These are phyloP conservation scores for Condylura cristata DNA, from an alignment of 2,113 vertebrate species.

Conservation along the genomic window DNA sequence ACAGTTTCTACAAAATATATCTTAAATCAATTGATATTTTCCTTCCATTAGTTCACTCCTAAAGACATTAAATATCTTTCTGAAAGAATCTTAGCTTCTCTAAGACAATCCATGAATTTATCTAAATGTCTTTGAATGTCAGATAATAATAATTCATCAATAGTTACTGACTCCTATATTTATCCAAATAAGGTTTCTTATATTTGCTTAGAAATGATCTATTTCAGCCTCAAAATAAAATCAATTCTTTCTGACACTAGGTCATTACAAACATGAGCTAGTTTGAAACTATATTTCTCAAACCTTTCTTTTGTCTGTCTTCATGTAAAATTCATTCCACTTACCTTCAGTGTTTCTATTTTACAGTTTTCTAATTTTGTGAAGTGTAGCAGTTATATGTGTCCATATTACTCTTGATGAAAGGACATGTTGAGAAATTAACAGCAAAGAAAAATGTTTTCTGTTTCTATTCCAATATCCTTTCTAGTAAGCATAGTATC, in stretches of 20 bases:
- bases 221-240: neutral
- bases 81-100: neutral
- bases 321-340: neutral
- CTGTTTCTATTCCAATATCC: neutral
- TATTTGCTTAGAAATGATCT: neutral
- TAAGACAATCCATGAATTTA: neutral
- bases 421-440: neutral
- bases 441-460: neutral
- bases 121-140: neutral
- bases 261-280: neutral
- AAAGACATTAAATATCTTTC: neutral
- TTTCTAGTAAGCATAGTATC: neutral
- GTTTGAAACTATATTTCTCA: neutral
- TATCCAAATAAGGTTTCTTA: neutral
- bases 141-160: neutral
- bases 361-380: neutral
- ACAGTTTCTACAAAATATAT: neutral
- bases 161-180: neutral
- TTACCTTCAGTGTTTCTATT: neutral
- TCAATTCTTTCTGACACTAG: neutral
- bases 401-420: neutral
- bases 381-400: neutral
- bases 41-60: neutral
- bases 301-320: neutral
- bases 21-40: neutral